Conservation (phyloP, 2,113 vertebrate species). For the Cinclus cinclus region DNA sequence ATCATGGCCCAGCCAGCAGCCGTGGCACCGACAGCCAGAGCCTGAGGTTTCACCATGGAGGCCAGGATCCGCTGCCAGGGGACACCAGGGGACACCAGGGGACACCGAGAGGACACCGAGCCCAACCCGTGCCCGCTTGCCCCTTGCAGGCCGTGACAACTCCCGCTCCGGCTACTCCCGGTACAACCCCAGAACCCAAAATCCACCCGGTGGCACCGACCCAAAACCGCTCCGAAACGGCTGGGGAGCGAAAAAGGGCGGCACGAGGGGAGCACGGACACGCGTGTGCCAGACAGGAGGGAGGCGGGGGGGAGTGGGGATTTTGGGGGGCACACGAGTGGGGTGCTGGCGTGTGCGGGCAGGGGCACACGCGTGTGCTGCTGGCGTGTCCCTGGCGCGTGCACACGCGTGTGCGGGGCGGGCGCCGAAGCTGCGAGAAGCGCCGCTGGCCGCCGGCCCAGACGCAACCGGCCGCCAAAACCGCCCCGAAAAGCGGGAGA, state of each 20-base stretch:
- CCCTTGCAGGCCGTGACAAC: neutral
- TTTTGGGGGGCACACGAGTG: too few relatives aligned
- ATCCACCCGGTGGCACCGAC: neutral
- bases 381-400: neutral
- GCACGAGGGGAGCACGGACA: neutral
- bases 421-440: conserved; percentile 43
- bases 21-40: neutral
- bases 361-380: too few relatives aligned
- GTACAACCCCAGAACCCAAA: neutral
- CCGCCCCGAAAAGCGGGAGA: neutral
- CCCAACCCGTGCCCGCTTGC: too few relatives aligned
- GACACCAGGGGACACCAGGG: neutral
- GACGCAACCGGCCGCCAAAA: neutral
- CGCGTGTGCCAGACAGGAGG: too few relatives aligned
- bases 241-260: neutral
- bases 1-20: neutral
- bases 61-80: neutral
- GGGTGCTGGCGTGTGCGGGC: too few relatives aligned
- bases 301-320: too few relatives aligned
- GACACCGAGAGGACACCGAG: neutral
- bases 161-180: neutral
- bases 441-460: conserved; percentile 1
- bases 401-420: conserved; percentile 30
- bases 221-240: neutral
- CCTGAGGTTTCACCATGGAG: neutral